Evolutionary conservation across 2,113 vertebrate species (phyloP), one percentile per base, ranked within the genome.

Genomic region (Lophius piscatorius): DNA sequence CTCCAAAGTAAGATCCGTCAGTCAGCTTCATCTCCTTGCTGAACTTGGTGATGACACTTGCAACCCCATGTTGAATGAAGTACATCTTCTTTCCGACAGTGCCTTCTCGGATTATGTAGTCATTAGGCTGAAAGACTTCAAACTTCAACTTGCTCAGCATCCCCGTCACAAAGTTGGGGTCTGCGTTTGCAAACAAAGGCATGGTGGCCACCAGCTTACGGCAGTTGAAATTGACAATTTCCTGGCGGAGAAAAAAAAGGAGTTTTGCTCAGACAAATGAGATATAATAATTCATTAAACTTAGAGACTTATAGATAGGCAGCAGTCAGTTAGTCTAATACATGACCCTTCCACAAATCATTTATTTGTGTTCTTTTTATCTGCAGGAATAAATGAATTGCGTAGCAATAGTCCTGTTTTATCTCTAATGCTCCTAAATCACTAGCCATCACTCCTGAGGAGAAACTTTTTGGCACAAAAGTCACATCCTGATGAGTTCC

Each of bases 61-160:
- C 97, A 6, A 99, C 96, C 0, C 97, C 97, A 0, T 99, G 97
- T 57, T 99, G 97, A 68, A 99, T 99, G 72, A 99, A 99, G 81
- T 99, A 99, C 97, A 99, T 99, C 91, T 98, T 99, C 88, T 99
- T 99, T 22, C 97, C 97, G 6, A 99, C 95, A 0, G 97, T 95
- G 20, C 97, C 97, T 84, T 99, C 97, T 42, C 97, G 91, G 60
- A 99, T 98, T 16, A 99, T 98, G 68, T 98, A 99, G 87, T 99
- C 96, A 17, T 96, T 96, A 33, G 97, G 97, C 5, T 99, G 97
- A 76, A 98, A 99, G 59, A 99, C 97, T 57, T 99, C 97, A 62
- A 98, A 99, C 77, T 94, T 92, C 71, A 99, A 62, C 76, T 98
- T 99, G 91, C 96, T 99, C 70, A 99, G 90, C 97, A 99, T 99